Base-by-base conservation (phyloP, 2,113 vertebrate genomes). In the Leuciscus idus region DNA sequence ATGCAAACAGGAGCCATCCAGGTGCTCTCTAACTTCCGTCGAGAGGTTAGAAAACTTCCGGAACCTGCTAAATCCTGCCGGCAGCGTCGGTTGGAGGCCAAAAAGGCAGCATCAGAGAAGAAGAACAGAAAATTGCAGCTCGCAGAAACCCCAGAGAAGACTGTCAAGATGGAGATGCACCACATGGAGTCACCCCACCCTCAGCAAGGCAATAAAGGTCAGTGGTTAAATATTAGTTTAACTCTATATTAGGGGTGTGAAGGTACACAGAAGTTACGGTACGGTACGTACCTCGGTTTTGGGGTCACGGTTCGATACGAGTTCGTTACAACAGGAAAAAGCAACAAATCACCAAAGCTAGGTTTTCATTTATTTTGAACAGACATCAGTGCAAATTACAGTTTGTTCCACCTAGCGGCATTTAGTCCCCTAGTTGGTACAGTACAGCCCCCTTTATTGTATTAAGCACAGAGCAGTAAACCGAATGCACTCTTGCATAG, bases 11-110 rank as follows among this genome's bases (percentile, higher is more conserved):
- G 97, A n/a, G 97, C 97, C 91, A 96, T 99, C 92, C 97, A 99
- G 94, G 96, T 98, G 91, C 97, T 99, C 81, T 94, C 94, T 0
- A 95, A 96, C 89, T 99, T 99, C 87, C 97, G 97, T 11, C 95
- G 98, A 0, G 97, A 98, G 93, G 98, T 99, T 57, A 95, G 98
- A 74, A 98, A 96, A 89, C 95, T 99, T 84, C 96, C 98, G 0
- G 98, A 99, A 86, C 98, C 97, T 0, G 98, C 97, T 89, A 99
- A 99, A 92, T 99, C 98, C 5, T 99, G 97, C 87, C 94, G 98
- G 85, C 98, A 99, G 90, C 94, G 98, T 62, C 96, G 98, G 50
- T 93, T 98, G 85, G 98, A 99, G 59, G 98, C 98, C 62, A 96
- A 96, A 92, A 98, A 96, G 90, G 97, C 98, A 0, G 97, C 98